These are phyloP conservation scores for Threskiornis aethiopicus DNA, from an alignment of 2,797 vertebrate species.

Conservation along the genomic window DNA sequence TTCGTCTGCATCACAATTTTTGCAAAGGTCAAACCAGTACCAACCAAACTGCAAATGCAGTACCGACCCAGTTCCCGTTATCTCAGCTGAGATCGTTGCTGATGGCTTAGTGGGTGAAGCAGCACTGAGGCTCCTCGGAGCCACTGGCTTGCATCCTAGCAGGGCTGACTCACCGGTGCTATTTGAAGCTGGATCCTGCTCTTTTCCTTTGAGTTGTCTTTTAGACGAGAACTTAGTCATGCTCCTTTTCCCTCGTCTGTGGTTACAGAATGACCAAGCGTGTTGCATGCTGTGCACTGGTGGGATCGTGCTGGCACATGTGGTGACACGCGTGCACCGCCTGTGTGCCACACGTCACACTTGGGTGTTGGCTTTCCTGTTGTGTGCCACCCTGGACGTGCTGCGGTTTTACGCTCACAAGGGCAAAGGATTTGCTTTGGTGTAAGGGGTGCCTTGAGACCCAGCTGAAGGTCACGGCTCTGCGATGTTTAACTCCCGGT, in stretches of 20 bases:
- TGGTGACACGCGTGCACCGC: accelerated
- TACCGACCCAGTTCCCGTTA: background rate
- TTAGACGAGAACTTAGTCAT: background rate
- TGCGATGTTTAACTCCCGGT: background rate
- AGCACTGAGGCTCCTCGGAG: accelerated
- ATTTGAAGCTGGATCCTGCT: background rate
- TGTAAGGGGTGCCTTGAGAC: background rate
- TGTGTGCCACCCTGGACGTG: accelerated
- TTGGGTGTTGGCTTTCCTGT: background rate
- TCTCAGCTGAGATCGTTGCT: accelerated
- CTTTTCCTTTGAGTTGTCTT: background rate
- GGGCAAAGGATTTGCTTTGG: background rate
- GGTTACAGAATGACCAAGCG: accelerated
- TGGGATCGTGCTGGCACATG: background rate
- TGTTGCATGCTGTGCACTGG: accelerated
- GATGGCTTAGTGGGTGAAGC: background rate
- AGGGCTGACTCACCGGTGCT: background rate
- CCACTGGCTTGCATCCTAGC: accelerated
- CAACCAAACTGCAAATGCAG: background rate
- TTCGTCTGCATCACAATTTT: background rate
- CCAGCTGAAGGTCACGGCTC: background rate
- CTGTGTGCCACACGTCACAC: accelerated
- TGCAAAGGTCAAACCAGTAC: background rate
- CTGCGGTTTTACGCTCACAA: background rate
- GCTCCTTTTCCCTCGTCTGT: background rate